Percentiles rank a stretch among this genome's conserved stretches.
Evolutionary conservation across 2,113 vertebrate species (phyloP).

Genomic region (Astur gentilis): DNA sequence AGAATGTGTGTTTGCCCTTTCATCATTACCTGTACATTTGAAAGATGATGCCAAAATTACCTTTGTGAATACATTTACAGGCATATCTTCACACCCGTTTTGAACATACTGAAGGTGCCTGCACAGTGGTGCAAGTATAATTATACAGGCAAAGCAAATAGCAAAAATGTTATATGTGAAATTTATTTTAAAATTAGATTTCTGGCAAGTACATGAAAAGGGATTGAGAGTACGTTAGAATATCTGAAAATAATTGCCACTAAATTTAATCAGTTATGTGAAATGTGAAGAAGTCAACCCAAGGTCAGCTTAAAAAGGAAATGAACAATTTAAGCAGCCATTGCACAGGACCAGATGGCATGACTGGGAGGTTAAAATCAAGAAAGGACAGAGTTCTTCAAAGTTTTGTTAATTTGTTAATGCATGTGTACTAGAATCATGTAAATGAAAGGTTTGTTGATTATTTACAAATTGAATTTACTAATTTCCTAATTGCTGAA

Average conservation of each 20-base stretch:
- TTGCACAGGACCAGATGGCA: neutral
- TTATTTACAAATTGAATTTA: neutral
- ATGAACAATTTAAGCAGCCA: neutral
- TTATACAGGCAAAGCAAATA: neutral
- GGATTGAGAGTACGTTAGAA: neutral
- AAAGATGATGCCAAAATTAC: neutral
- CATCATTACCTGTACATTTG: neutral
- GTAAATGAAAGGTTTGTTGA: neutral
- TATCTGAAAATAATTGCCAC: conserved; percentile 22
- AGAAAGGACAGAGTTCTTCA: neutral
- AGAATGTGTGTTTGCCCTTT: neutral
- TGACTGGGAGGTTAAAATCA: neutral
- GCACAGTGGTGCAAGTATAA: neutral
- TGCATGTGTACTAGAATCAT: neutral
- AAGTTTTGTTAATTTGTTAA: neutral
- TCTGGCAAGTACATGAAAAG: neutral
- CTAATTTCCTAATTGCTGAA: neutral
- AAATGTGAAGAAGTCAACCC: conserved; percentile 14
- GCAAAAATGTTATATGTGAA: neutral
- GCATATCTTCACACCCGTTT: neutral
- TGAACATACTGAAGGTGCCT: neutral
- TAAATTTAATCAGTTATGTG: conserved; percentile 34
- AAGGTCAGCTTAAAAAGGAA: conserved; percentile 29
- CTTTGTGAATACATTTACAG: neutral
- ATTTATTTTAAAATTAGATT: conserved; percentile 32